Evolutionary conservation across 2,888 invertebrate genomes (phyloP).

Genomic region (Ormyrus thymus): DNA sequence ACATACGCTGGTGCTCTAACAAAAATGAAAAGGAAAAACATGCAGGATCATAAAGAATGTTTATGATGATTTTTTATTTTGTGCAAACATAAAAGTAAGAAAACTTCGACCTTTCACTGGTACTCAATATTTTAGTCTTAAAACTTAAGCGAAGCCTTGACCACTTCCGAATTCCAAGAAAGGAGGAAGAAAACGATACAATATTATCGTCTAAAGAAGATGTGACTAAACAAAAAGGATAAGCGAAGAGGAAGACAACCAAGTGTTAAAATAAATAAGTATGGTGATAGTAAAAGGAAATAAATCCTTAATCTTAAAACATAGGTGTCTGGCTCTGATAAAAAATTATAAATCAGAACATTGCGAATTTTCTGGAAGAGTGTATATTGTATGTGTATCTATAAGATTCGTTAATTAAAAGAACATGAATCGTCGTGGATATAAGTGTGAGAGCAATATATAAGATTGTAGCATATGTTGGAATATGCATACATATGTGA

Average conservation of each 20-base stretch:
- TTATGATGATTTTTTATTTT: conserved; percentile 33
- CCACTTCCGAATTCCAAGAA: conserved; percentile 53
- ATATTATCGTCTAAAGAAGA: background rate
- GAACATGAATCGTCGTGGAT: conserved; percentile 21
- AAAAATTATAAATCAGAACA: conserved; percentile 42
- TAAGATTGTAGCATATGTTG: conserved; percentile 33
- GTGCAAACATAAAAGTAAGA: conserved; percentile 24
- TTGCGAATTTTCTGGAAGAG: conserved; percentile 43
- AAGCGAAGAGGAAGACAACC: conserved; percentile 6
- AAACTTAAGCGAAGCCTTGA: conserved; percentile 55
- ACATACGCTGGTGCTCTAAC: conserved; percentile 48
- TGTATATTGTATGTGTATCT: conserved; percentile 55
- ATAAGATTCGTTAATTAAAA: conserved; percentile 41
- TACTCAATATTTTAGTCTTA: conserved; percentile 48
- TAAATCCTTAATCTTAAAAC: conserved; percentile 35
- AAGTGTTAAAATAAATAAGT: conserved; percentile 13
- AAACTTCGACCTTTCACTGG: conserved; percentile 33
- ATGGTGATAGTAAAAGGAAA: conserved; percentile 35
- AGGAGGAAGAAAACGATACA: conserved; percentile 15
- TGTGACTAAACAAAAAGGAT: background rate
- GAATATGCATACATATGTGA: conserved; percentile 7
- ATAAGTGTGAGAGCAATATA: conserved; percentile 49
- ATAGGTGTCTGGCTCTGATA: conserved; percentile 48
- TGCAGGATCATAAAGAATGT: conserved; percentile 25
- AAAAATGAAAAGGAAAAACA: conserved; percentile 16